Base-by-base conservation (phyloP, 2,888 invertebrate species). In the Caprella mutica region DNA sequence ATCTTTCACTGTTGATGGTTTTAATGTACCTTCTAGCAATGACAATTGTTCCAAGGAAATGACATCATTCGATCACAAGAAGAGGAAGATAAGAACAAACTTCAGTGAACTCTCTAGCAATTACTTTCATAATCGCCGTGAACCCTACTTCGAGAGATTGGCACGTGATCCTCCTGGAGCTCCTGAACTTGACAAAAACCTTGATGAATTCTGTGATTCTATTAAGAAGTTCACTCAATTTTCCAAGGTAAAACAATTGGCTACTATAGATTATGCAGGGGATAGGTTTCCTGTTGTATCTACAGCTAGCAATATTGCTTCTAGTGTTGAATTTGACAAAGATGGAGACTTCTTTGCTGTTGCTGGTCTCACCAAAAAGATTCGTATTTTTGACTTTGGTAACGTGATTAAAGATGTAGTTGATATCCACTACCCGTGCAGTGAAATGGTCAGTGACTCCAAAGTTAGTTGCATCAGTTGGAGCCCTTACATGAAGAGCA, bases 331-430 rank as follows among this genome's bases (percentile, higher is more conserved):
- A 74, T 94, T 94, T 75, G 93, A 94, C 72, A 88, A 91, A 73
- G 93, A 94, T 73, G 86, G 88, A 71, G 92, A 94, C 75, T 86
- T 85, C 73, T 92, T 94, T 75, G 93, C 93, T 0, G 91, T 94
- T 67, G 93, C 93, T 30, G 93, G 94, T 3, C 92, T 94, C 12
- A 92, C 92, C 0, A 91, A 90, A 72, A 81, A 89, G 61, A 93
- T 94, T 58, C 93, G 93, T 77, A 85, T 90, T 52, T 93, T 87
- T 74, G 91, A 93, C 72, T 93, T 88, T 73, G 81, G 83, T 40
- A 80, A 83, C 27, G 89, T 92, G 38, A 81, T 91, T 43, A 78
- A 85, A 46, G 89, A 90, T 72, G 81, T 84, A 1, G 86, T 91
- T 19, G 90, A 90, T 72, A 85, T 91, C 65, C 92, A 93, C 75